phyloP scores from a whole-genome alignment of 2,113 vertebrate species.

The Tor tambroides region DNA sequence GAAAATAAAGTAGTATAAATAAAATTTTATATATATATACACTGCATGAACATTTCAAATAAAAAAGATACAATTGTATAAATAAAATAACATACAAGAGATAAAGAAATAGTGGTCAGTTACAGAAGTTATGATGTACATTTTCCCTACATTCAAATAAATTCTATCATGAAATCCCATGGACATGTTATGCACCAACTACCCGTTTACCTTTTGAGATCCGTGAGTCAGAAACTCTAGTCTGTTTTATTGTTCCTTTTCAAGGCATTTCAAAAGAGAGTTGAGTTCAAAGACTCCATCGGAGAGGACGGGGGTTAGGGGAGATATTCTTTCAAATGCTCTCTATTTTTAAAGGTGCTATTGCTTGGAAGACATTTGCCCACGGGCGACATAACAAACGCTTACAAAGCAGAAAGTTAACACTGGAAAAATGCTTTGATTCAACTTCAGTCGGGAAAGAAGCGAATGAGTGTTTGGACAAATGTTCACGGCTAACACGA shows the following conservation, averaged over 20 bases:
- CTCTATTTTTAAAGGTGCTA: conserved; percentile 50
- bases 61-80: too few species aligned
- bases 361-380: conserved; percentile 48
- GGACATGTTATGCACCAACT: background rate
- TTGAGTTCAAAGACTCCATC: conserved; percentile 55
- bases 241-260: conserved; percentile 52
- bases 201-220: conserved; percentile 16
- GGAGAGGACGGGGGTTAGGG: conserved; percentile 40
- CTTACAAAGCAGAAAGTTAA: conserved; percentile 45
- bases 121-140: background rate
- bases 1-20: too few species aligned
- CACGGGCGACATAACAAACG: conserved; percentile 6
- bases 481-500: conserved; percentile 28
- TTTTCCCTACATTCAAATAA: background rate
- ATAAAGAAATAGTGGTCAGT: too few species aligned
- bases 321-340: conserved; percentile 50
- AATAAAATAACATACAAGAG: too few species aligned
- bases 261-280: conserved; percentile 45
- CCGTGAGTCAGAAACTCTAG: conserved; percentile 52
- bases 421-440: conserved; percentile 46
- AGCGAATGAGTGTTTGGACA: background rate
- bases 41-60: too few species aligned
- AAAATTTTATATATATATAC: too few species aligned
- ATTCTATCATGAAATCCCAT: background rate
- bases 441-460: conserved; percentile 33